phyloP scores from a whole-genome alignment of 2,113 vertebrate species.

The Halcyon senegalensis region DNA sequence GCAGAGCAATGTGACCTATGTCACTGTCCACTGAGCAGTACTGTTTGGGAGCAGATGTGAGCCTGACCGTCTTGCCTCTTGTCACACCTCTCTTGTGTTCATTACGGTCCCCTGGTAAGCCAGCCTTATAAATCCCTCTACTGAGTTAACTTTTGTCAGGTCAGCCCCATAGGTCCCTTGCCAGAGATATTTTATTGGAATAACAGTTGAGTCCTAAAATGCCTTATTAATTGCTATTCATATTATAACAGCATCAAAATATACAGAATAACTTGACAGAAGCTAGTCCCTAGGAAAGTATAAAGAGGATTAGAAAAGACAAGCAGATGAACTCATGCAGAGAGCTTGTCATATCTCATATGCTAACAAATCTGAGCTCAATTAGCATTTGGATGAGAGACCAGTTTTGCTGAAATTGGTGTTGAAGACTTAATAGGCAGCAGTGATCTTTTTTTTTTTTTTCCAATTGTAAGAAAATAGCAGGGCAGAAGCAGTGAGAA shows the following conservation, averaged over 20 bases:
- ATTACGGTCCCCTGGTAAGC: neutral
- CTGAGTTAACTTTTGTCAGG: neutral
- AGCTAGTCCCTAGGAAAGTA: constrained; percentile 3
- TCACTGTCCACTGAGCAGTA: neutral
- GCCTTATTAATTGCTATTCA: neutral
- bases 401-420: constrained; percentile 29
- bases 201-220: neutral
- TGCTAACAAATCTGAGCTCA: constrained; percentile 51
- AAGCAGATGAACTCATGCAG: constrained; percentile 49
- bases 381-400: constrained; percentile 46
- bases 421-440: neutral
- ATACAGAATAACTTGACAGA: neutral
- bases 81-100: neutral
- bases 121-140: neutral
- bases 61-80: neutral
- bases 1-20: accelerated
- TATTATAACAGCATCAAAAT: constrained; percentile 26
- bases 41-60: neutral
- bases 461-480: neutral
- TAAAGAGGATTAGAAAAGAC: constrained; percentile 58
- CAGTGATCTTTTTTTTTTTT: neutral
- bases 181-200: neutral
- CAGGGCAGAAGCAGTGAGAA: neutral
- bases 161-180: neutral
- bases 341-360: constrained; percentile 50